These are phyloP conservation scores for Neodiprion pinetum DNA, from an alignment of 1,140 invertebrate species.

Conservation along the genomic window DNA sequence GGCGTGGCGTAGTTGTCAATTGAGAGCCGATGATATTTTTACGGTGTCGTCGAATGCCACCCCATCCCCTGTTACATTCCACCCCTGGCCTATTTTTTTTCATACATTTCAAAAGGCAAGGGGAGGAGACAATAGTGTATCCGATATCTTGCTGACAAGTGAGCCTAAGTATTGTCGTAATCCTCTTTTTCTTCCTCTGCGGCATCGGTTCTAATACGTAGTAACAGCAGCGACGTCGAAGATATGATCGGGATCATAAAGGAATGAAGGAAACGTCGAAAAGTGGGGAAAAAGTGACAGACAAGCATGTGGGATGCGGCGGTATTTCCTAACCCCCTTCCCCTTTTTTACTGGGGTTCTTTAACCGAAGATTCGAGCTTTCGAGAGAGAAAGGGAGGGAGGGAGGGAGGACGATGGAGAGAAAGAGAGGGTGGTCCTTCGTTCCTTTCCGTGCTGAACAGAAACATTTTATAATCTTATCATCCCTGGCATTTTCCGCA, in stretches of 20 bases:
- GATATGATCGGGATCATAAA: neutral
- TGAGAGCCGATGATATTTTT: neutral
- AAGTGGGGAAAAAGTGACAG: neutral
- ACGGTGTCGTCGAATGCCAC: neutral
- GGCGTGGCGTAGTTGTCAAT: neutral
- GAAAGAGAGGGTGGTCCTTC: neutral
- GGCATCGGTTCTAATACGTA: no score
- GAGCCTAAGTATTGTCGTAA: no score
- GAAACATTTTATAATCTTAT: slow-evolving; percentile 2
- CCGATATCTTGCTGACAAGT: no score
- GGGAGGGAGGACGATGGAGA: neutral
- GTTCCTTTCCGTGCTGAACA: neutral
- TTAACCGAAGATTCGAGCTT: neutral
- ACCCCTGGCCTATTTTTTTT: no score
- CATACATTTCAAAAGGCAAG: no score
- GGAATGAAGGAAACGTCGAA: neutral
- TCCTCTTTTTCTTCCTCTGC: no score
- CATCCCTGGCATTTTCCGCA: neutral
- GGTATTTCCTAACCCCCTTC: no score
- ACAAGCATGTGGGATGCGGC: neutral
- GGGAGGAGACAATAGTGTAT: no score
- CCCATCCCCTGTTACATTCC: neutral
- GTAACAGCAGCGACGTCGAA: no score
- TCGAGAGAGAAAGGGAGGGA: neutral
- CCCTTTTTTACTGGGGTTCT: neutral